phyloP scores from a whole-genome alignment of 2,113 vertebrate species.

The Aldabrachelys gigantea region DNA sequence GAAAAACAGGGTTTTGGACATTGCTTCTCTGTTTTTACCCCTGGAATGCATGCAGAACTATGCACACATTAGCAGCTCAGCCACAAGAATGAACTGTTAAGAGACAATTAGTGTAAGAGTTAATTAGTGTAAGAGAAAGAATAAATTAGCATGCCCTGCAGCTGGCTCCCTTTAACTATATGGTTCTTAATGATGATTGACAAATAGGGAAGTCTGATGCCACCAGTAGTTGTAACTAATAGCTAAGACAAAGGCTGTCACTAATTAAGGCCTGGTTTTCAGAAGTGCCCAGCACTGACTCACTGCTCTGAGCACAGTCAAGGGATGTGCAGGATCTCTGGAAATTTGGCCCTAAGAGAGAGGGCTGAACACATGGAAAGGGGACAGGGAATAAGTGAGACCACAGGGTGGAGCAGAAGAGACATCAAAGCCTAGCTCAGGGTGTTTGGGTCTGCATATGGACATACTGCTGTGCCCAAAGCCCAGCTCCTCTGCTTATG shows the following conservation, averaged over 20 bases:
- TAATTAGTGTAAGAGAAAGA: conserved; percentile 3
- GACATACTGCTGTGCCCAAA: neutral
- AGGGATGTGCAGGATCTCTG: neutral
- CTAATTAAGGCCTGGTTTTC: conserved; percentile 30
- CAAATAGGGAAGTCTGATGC: conserved; percentile 53
- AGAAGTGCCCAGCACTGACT: neutral
- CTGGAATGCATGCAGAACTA: neutral
- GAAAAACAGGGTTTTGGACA: neutral
- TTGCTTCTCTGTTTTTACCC: conserved; percentile 5
- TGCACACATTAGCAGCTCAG: neutral
- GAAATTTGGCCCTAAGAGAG: neutral
- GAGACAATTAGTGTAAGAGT: neutral
- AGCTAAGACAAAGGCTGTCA: conserved; percentile 59
- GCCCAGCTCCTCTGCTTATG: neutral
- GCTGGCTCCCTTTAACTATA: conserved; percentile 3
- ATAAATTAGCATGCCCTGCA: conserved; percentile 30
- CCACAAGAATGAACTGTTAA: conserved; percentile 29
- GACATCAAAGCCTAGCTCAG: neutral
- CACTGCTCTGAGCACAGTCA: conserved; percentile 31
- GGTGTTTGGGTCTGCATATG: neutral
- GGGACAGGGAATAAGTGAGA: neutral
- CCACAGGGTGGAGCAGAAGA: neutral
- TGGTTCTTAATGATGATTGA: conserved; percentile 55
- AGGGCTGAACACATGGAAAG: neutral
- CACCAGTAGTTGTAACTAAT: conserved; percentile 46